Percentiles rank a stretch among this genome's conserved stretches.
phyloP scores from a whole-genome alignment of 2,797 vertebrate species.

The Percopsis omiscomaycus region DNA sequence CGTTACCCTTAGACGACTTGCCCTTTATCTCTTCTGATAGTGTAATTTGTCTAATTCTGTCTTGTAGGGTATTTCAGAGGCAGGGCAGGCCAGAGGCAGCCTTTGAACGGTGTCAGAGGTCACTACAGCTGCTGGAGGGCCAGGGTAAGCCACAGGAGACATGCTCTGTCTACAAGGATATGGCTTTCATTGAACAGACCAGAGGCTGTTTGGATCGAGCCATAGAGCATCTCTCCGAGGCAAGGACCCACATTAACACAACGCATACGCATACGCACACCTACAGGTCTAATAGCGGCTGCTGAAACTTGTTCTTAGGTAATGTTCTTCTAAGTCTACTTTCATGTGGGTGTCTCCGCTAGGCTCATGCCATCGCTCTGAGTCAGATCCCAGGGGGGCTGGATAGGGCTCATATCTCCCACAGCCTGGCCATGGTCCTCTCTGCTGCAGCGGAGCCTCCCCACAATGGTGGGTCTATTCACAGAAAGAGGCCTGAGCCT shows the following conservation, averaged over 20 bases:
- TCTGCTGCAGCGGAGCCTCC: constrained; percentile 58
- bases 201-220: constrained; percentile 58
- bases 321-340: constrained; percentile 39
- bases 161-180: constrained; percentile 65
- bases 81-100: constrained; percentile 68
- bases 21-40: constrained; percentile 17
- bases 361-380: constrained; percentile 78
- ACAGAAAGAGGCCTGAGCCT: constrained; percentile 18
- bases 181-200: constrained; percentile 72
- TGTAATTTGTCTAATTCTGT: constrained; percentile 16
- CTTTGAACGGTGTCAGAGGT: constrained; percentile 68
- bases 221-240: constrained; percentile 69
- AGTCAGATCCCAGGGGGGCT: constrained; percentile 64
- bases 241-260: constrained; percentile 28
- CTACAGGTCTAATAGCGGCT: neutral
- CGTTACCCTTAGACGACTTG: constrained; percentile 3
- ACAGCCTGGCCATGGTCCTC: constrained; percentile 69
- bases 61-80: constrained; percentile 68
- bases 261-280: constrained; percentile 3
- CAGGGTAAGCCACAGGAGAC: constrained; percentile 57
- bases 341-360: constrained; percentile 48
- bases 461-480: constrained; percentile 73
- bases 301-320: constrained; percentile 27
- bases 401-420: constrained; percentile 70
- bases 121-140: constrained; percentile 58